Percentiles rank a stretch among this genome's conserved stretches.
Conservation (phyloP, 2,113 vertebrate genomes). For the Polypterus senegalus region DNA sequence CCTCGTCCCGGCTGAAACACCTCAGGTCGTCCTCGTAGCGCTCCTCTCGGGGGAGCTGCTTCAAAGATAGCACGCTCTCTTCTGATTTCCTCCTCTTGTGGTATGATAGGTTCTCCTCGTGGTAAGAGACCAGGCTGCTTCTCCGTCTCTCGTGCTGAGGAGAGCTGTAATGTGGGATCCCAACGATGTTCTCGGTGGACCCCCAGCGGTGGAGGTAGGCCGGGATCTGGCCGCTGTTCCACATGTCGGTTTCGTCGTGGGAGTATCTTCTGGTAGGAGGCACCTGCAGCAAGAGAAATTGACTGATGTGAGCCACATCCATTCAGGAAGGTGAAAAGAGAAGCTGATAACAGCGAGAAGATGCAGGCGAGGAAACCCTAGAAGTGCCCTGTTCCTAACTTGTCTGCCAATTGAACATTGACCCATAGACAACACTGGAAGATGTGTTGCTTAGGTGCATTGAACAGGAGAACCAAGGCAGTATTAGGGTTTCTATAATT, state of each 20-base stretch:
- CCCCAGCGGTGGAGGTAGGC: slow-evolving; percentile 72
- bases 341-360: no score
- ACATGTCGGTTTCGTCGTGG: slow-evolving; percentile 81
- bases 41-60: slow-evolving; percentile 45
- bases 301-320: not conserved
- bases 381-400: not conserved
- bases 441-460: no score
- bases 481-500: no score
- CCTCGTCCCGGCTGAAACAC: slow-evolving; percentile 68
- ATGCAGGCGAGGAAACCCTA: not conserved
- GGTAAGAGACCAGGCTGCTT: slow-evolving; percentile 54
- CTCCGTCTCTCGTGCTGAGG: slow-evolving; percentile 51
- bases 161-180: slow-evolving; percentile 54
- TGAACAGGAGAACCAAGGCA: no score
- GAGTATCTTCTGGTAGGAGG: slow-evolving; percentile 82
- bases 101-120: slow-evolving; percentile 53
- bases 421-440: no score
- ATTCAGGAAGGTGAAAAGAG: rapidly evolving
- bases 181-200: slow-evolving; percentile 66
- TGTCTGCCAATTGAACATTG: no score
- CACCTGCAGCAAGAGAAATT: slow-evolving; percentile 56
- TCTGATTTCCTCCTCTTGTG: slow-evolving; percentile 63
- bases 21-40: slow-evolving; percentile 40
- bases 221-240: slow-evolving; percentile 64
- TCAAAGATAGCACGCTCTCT: slow-evolving; percentile 57